Base-by-base conservation (phyloP, 2,888 invertebrate species). In the Pristionchus arcanus region DNA sequence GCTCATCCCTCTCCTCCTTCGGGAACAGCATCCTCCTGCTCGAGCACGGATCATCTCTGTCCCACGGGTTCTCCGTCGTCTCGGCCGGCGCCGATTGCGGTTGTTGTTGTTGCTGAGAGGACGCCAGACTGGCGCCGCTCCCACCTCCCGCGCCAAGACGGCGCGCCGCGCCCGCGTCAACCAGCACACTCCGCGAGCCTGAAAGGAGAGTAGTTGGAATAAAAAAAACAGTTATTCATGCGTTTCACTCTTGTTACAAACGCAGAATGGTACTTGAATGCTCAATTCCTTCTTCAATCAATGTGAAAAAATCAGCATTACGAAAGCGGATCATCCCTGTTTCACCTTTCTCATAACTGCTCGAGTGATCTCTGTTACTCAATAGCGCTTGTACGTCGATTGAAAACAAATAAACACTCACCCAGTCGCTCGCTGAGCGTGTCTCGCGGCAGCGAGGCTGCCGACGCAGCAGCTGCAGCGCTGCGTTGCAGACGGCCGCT, bases 11-110 rank as follows among this genome's bases (percentile, higher is more conserved):
- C 15, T 81, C 81, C 81, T 81, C 81, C 81, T 81, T 81, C 81
- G 49, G 49, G 81, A 49, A 81, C 34, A 49, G 53, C 81, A 81
- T 81, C 28, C 81, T 31, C 19, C 81, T 81, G 28, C 81, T 81
- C 53, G 81, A n/a, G 81, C 81, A 42, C n/a, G 81, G 81, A 19
- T 81, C 84, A 4, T 85, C 84, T 34, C 84, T 55, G 37, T 85
- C 84, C 84, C 84, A 85, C 5, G 84, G 84, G 59, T 85, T 85
- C 84, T 85, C 84, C 9, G 84, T 85, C 9, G 84, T 85, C 59
- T 85, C 84, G 21, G 84, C 84, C 7, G 84, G 84, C 34, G 84
- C 84, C 1, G 84, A 85, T 4, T 59, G 55, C 25, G 84, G 84
- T 9, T 49, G 42, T 42, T n/a, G n/a, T n/a, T 42, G 42, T 42